These are phyloP conservation scores for Dromas ardeola DNA, from an alignment of 2,113 vertebrate genomes.

Conservation along the genomic window DNA sequence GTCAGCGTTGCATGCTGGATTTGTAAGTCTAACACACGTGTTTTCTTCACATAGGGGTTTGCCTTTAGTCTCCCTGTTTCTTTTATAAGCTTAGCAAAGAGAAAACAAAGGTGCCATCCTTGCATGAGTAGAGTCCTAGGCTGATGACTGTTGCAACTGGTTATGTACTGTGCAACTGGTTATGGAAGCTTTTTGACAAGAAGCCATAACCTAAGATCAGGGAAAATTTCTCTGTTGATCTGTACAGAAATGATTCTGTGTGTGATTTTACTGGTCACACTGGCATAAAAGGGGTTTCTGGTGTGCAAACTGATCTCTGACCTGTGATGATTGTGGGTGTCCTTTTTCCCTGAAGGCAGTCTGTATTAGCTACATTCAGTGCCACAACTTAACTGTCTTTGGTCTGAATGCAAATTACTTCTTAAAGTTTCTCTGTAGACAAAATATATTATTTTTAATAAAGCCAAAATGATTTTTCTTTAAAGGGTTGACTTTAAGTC, in stretches of 20 bases:
- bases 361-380: neutral
- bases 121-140: neutral
- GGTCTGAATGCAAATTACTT: neutral
- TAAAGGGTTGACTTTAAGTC: constrained; percentile 1
- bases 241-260: neutral
- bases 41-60: neutral
- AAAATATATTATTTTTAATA: neutral
- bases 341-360: neutral
- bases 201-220: neutral
- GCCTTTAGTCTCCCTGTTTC: neutral
- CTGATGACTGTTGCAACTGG: neutral
- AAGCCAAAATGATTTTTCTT: neutral
- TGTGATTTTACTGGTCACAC: neutral
- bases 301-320: neutral
- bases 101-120: fast-evolving
- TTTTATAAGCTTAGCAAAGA: neutral
- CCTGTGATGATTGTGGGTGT: neutral
- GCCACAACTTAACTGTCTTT: neutral
- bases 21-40: neutral
- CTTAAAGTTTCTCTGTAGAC: neutral
- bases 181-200: neutral
- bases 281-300: neutral
- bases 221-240: neutral
- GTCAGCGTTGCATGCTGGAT: neutral
- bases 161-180: neutral